These are phyloP conservation scores for Spodoptera litura DNA, from an alignment of 1,140 invertebrate genomes.

Conservation along the genomic window DNA sequence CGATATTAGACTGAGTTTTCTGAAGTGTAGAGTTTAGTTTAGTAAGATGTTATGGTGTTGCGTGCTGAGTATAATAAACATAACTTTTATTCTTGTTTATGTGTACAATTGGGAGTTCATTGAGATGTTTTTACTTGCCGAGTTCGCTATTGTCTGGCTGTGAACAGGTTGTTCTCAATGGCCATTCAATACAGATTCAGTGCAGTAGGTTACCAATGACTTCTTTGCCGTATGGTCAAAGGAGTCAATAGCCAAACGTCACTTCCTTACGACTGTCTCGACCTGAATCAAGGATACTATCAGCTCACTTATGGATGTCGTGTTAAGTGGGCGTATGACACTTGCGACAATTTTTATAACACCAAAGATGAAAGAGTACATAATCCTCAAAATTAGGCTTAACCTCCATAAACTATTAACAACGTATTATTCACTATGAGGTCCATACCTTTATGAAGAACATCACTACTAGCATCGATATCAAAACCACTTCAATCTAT, in stretches of 20 bases:
- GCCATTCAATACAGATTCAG: slow-evolving; percentile 9
- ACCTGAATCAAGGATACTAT: neutral
- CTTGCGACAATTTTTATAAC: neutral
- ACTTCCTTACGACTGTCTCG: slow-evolving; percentile 12
- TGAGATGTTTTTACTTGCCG: slow-evolving; percentile 27
- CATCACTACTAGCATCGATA: slow-evolving; percentile 13
- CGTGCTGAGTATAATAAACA: slow-evolving; percentile 28
- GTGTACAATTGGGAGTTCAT: slow-evolving; percentile 30
- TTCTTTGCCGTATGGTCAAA: slow-evolving; percentile 5
- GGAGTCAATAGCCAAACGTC: slow-evolving; percentile 1
- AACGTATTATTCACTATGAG: neutral
- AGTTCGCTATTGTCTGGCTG: slow-evolving; percentile 21
- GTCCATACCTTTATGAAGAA: slow-evolving; percentile 8
- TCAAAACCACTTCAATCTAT: neutral
- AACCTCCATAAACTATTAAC: neutral
- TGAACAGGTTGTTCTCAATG: slow-evolving; percentile 7
- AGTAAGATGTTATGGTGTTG: neutral
- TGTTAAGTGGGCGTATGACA: neutral
- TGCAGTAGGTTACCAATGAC: slow-evolving; percentile 22
- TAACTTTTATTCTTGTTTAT: slow-evolving; percentile 40
- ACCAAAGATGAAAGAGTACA: neutral
- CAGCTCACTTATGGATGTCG: neutral
- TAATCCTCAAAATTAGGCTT: neutral
- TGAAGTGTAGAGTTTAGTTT: slow-evolving; percentile 13
- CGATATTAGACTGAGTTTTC: slow-evolving; percentile 8